Evolutionary conservation across 2,113 vertebrate species (phyloP).

Genomic region (Recurvirostra avosetta): DNA sequence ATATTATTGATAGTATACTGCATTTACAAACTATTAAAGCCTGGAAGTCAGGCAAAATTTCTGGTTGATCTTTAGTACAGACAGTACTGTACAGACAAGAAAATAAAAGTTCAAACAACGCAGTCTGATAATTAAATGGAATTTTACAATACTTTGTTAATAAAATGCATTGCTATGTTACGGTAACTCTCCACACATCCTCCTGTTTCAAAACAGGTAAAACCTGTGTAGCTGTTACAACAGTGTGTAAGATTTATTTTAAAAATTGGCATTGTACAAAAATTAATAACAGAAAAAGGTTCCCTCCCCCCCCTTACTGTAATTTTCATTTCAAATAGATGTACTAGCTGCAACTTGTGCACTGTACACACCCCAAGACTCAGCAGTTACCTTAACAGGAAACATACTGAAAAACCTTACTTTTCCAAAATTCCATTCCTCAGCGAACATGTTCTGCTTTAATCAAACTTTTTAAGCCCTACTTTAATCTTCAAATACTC

Average conservation of each 20-base stretch:
- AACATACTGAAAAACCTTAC: neutral
- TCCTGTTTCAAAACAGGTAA: neutral
- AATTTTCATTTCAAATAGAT: neutral
- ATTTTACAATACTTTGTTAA: neutral
- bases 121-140: neutral
- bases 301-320: rapidly evolving
- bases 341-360: neutral
- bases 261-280: neutral
- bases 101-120: neutral
- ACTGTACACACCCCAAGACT: neutral
- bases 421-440: neutral
- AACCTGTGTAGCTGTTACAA: neutral
- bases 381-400: neutral
- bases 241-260: neutral
- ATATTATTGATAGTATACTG: neutral
- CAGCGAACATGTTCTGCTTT: neutral
- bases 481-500: neutral
- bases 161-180: neutral
- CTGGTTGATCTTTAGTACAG: neutral
- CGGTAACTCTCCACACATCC: neutral
- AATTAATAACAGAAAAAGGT: neutral
- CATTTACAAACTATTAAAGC: neutral
- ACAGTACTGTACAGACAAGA: neutral
- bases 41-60: neutral
- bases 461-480: neutral